These are phyloP conservation scores for Grus americana DNA, from an alignment of 2,113 vertebrate genomes.

Conservation along the genomic window DNA sequence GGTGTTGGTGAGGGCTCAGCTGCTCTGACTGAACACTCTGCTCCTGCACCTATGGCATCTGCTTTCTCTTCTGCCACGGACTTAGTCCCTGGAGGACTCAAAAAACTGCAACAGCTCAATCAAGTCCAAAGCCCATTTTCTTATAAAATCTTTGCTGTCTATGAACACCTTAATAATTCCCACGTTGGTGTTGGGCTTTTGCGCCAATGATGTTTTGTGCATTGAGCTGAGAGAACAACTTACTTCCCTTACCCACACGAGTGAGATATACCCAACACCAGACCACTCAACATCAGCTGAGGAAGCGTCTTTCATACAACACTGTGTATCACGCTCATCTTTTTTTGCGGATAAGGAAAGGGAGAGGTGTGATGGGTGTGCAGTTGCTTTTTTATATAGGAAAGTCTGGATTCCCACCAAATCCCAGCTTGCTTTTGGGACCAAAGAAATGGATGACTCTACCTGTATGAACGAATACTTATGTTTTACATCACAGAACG, in stretches of 20 bases:
- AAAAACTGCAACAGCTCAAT: not conserved
- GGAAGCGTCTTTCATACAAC: accelerated
- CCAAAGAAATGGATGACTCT: not conserved
- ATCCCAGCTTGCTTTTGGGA: not conserved
- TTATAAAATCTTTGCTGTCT: not conserved
- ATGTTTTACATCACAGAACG: not conserved
- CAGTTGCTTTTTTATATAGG: not conserved
- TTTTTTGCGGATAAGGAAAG: not conserved
- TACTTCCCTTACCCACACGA: not conserved
- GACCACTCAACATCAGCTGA: not conserved
- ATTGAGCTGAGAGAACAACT: not conserved
- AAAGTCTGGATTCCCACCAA: not conserved
- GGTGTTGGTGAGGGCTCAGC: not conserved
- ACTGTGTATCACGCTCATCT: accelerated
- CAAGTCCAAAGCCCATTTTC: not conserved
- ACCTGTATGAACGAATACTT: accelerated
- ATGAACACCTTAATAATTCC: not conserved
- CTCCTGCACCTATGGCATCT: not conserved
- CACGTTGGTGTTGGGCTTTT: not conserved
- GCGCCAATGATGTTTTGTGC: not conserved
- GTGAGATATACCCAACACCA: not conserved
- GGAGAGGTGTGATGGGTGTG: not conserved
- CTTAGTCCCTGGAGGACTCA: not conserved
- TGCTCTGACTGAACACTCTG: not conserved
- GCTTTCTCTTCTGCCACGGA: not conserved